Evolutionary conservation across 92 coral and sea anemone species (phyloP), one percentile per base, ranked within the genome.

Genomic region (Parazoanthus darwini): DNA sequence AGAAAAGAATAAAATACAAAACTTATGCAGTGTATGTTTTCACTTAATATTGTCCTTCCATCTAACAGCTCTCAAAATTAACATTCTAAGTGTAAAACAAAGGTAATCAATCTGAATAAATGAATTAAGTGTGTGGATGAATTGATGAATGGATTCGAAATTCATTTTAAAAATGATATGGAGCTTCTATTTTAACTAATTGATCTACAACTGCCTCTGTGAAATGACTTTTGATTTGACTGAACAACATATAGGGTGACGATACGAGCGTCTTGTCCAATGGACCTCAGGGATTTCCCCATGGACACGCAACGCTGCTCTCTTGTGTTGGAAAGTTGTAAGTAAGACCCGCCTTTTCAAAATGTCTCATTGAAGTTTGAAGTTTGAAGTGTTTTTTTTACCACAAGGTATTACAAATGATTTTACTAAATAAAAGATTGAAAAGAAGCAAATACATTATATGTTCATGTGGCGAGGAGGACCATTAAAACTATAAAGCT

Each of bases 241-340:
- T 15, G 11, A 63, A 63, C 25, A 63, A 16, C 26, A 26, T 88
- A 18, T 72, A 96, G 98, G 77, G 91, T 95, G 2, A 96, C 98
- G 2, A 92, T 95, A 51, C 93, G 93, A 37, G 94, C 95, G 7
- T 90, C 98, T 51, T 96, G 98, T 71, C 98, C 98, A 0, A 96
- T 96, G 98, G 91, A 96, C 79, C 90, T 96, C 9, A 80, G 98
- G 70, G 92, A 90, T 43, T 96, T 93, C 79, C 98, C 98, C 13
- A 95, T 96, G 94, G 98, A 96, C 79, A 95, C 86, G 2, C 98
- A 96, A 71, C 86, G 46, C 20, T 96, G 98, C 54, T 98, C 98
- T 29, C 90, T 96, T 26, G 85, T 90, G 63, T 70, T 96, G 63
- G 96, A 95, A 85, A 96, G 98, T 85, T 96, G 98, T 96, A 88